Conservation (phyloP, 1,140 invertebrate genomes). For the Scaptodrosophila lebanonensis region DNA sequence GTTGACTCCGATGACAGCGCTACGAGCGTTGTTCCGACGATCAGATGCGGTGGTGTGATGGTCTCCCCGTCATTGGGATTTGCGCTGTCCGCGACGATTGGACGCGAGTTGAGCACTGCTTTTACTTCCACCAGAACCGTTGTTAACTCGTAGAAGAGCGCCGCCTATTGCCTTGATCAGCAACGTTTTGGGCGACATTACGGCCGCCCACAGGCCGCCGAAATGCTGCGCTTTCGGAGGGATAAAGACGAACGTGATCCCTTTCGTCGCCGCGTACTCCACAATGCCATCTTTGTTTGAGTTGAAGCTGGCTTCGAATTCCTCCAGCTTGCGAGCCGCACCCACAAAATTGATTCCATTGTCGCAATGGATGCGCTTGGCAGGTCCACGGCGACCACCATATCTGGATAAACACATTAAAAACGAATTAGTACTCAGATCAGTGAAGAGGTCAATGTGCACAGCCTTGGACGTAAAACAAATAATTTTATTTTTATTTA, state of each 20-base stretch:
- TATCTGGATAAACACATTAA: constrained; percentile 35
- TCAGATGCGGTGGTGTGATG: too few species aligned
- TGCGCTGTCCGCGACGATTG: too few species aligned
- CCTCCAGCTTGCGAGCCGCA: constrained; percentile 23
- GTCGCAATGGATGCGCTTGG: constrained; percentile 43
- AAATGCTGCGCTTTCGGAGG: constrained; percentile 17
- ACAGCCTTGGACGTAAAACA: constrained; percentile 52
- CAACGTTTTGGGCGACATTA: background rate
- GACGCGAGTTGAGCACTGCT: background rate
- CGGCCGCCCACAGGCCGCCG: constrained; percentile 19
- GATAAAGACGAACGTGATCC: constrained; percentile 11
- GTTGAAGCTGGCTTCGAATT: background rate
- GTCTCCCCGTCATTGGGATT: too few species aligned
- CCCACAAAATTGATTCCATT: constrained; percentile 69
- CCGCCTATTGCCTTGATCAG: background rate
- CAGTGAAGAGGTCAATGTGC: constrained; percentile 45
- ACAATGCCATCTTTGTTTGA: background rate
- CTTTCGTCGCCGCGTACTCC: background rate
- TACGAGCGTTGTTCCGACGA: too few species aligned
- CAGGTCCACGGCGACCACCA: constrained; percentile 22
- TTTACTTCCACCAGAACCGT: background rate
- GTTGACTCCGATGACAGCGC: too few species aligned
- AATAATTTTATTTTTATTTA: too few species aligned
- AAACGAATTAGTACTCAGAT: constrained; percentile 35
- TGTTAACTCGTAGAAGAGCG: background rate